Percentiles rank a stretch among this genome's conserved stretches.
Evolutionary conservation across 2,113 vertebrate species (phyloP).

Genomic region (Sarotherodon lohbergeri): DNA sequence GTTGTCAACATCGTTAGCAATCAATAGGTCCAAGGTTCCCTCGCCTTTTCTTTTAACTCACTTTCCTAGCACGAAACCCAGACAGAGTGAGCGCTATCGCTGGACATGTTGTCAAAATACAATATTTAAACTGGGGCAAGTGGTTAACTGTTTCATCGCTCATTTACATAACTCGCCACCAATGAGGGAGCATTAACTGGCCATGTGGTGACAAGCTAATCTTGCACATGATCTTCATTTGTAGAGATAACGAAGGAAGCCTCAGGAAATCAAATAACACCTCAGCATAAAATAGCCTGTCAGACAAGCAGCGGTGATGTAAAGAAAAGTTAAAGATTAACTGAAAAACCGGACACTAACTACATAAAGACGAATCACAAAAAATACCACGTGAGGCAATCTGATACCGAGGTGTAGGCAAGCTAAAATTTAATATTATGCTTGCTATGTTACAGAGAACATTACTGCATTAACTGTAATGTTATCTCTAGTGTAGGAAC

Average conservation of each 20-base stretch:
- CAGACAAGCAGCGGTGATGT: neutral
- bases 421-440: neutral
- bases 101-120: slow-evolving; percentile 29
- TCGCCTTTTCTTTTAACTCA: slow-evolving; percentile 40
- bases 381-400: neutral
- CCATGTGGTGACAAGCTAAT: neutral
- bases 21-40: slow-evolving; percentile 56
- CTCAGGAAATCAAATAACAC: neutral
- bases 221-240: neutral
- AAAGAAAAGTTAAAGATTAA: slow-evolving; percentile 30
- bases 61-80: slow-evolving; percentile 45
- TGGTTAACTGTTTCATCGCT: slow-evolving; percentile 21
- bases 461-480: neutral
- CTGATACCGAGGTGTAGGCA: neutral
- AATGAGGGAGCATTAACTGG: neutral
- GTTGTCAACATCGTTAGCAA: slow-evolving; percentile 12
- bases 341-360: neutral
- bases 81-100: slow-evolving; percentile 24
- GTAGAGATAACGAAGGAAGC: neutral
- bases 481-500: neutral
- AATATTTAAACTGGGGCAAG: slow-evolving; percentile 50
- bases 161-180: neutral
- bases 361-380: neutral
- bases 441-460: neutral
- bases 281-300: neutral